Evolutionary conservation across 2,113 vertebrate species (phyloP), one percentile per base, ranked within the genome.

Genomic region (Pluvialis apricaria): DNA sequence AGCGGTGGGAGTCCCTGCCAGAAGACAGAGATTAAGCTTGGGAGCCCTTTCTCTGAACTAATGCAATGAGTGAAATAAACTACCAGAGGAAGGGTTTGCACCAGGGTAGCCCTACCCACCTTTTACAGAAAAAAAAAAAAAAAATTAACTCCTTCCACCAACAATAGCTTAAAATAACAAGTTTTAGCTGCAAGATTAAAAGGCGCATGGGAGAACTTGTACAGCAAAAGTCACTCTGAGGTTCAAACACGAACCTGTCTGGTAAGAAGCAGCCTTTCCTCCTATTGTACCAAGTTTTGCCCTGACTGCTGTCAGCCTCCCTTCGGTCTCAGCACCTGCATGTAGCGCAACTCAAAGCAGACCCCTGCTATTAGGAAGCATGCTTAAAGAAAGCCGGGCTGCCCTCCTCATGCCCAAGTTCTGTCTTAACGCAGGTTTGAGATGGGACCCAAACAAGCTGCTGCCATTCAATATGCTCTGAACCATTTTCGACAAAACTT

Each of bases 341-440:
- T 13, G 25, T 1, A 25, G 2, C 4, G 60, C 62, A 64, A 55
- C 52, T 36, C 76, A 66, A 45, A 61, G 42, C 12, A n/a, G 57
- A 40, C 17, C 49, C 62, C 54, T 44, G 22, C 62, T 38, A 12
- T 10, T 7, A 45, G 21, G 20, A 68, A 44, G 18, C 28, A 26
- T 0, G 1, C 19, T 32, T 42, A 7, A 25, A 55, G 45, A 12
- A 57, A 82, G 55, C 19, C 9, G 47, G 65, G 55, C 82, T 70
- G 45, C 65, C 44, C 34, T 90, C 64, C 44, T 61, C 11, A 0
- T 0, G 0, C 2, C 10, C 32, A 51, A 44, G 22, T 51, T 2
- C 1, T 5, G 42, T 19, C 40, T 64, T 14, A 32, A 15, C 34
- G 19, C 24, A 29, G 73, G 22, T 78, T 31, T n/a, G 36, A 82